Evolutionary conservation across 2,113 vertebrate genomes (phyloP), one percentile per base, ranked within the genome.

Genomic region (Plestiodon gilberti): DNA sequence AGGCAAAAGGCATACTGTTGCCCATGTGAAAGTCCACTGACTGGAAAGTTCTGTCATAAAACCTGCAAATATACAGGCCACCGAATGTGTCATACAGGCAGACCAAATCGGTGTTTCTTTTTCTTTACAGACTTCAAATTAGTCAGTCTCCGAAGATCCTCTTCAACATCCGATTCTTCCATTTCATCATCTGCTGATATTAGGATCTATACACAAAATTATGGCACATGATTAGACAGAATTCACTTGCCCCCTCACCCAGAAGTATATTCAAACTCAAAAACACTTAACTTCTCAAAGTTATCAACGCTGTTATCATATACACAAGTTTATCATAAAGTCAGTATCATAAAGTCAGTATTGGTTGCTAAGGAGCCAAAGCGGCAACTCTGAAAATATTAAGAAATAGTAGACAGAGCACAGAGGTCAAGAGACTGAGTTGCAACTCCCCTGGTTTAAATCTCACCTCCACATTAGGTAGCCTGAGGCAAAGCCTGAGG

Each of bases 161-260:
- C 99, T 77, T 99, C 99, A 0, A 86, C 30, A 0, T 99, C 98
- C 0, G 98, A 99, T 89, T 99, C 98, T 61, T 99, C 98, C 99
- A 99, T 98, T 94, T 99, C 99, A 6, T 99, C 98, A 25, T 99
- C 99, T 7, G 98, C 98, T 1, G 99, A 99, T 95, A 99, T 99
- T 81, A 99, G 98, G 94, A 99, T 98, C 99, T 99, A 81, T 69
- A 64, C 70, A 80, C 5, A 95, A 89, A 93, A 79, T 65, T 15
- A 71, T 64, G n/a, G n/a, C 22, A 64, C 64, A 10, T n/a, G 33
- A 74, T 75, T 65, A 75, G 43, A 74, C 18, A 78, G 3, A 28
- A 15, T 67, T 62, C 59, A 83, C 18, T 73, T 40, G 65, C 25
- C 48, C 87, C 71, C 57, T 25, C 13, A 43, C 10, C 23, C 33